Conservation (phyloP, 2,113 vertebrate genomes). For the Sapajus apella region DNA sequence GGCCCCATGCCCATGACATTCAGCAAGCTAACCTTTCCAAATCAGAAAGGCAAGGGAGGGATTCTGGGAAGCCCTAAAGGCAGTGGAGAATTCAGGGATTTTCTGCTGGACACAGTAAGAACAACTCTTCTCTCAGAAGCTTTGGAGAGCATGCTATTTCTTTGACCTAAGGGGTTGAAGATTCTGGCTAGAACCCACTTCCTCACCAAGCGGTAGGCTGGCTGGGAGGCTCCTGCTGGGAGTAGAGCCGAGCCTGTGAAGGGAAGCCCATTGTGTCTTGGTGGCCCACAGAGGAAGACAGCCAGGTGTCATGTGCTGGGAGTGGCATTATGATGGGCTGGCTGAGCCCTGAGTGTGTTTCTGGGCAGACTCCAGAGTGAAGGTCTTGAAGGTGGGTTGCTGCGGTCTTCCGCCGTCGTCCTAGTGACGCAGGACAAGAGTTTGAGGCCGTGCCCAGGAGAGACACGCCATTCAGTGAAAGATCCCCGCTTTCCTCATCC, state of each 20-base stretch:
- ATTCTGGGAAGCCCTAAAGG: background rate
- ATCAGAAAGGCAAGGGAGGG: background rate
- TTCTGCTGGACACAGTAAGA: background rate
- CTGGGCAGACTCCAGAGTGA: background rate
- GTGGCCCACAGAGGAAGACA: background rate
- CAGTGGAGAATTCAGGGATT: background rate
- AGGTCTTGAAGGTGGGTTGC: background rate
- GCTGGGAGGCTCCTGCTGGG: background rate
- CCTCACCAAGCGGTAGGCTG: background rate
- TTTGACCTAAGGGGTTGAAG: background rate
- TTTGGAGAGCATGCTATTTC: background rate
- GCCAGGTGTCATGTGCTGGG: background rate
- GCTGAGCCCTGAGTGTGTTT: background rate
- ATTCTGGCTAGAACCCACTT: background rate
- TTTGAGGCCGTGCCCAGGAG: constrained; percentile 46
- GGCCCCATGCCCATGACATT: rapidly evolving
- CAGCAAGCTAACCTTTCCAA: background rate
- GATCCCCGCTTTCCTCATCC: constrained; percentile 78
- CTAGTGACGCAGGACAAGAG: background rate
- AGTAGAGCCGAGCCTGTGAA: background rate
- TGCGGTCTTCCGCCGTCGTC: background rate
- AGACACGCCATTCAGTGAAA: constrained; percentile 65
- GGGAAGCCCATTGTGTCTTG: background rate
- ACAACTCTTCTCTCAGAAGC: background rate
- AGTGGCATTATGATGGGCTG: background rate